These are phyloP conservation scores for Erpornis zantholeuca DNA, from an alignment of 2,113 vertebrate genomes.

Conservation along the genomic window DNA sequence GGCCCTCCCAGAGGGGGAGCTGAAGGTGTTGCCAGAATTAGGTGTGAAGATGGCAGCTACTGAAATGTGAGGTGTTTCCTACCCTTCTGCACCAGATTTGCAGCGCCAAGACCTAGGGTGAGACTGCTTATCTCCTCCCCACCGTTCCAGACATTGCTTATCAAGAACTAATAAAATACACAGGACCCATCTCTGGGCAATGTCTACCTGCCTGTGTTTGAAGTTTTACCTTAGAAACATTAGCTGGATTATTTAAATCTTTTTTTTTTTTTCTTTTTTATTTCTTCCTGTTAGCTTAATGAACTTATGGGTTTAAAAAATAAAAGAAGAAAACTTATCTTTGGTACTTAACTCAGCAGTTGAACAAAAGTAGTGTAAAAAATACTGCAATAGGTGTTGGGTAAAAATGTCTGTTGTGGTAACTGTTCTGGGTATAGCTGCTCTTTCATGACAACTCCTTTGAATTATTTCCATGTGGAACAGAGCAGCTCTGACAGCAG, in stretches of 20 bases:
- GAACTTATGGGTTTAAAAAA: background rate
- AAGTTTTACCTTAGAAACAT: background rate
- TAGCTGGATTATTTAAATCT: background rate
- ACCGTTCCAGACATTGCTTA: background rate
- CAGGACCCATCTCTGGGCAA: background rate
- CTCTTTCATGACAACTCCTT: background rate
- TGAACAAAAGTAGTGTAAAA: background rate
- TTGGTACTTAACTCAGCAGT: background rate
- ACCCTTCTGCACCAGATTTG: background rate
- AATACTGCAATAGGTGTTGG: background rate
- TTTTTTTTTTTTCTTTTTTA: background rate
- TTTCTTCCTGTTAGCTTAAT: background rate
- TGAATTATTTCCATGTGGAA: constrained; percentile 41
- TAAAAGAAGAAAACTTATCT: background rate
- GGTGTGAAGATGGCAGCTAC: background rate
- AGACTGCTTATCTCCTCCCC: background rate
- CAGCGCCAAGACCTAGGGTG: background rate
- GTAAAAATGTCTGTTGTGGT: background rate
- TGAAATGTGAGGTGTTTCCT: background rate
- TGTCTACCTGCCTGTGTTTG: background rate
- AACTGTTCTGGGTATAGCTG: background rate
- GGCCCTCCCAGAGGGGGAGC: background rate
- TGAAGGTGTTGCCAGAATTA: background rate
- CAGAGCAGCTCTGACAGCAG: constrained; percentile 17
- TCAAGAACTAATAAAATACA: background rate